Conservation (phyloP, 1,140 invertebrate genomes). For the Caenorhabditis remanei region DNA sequence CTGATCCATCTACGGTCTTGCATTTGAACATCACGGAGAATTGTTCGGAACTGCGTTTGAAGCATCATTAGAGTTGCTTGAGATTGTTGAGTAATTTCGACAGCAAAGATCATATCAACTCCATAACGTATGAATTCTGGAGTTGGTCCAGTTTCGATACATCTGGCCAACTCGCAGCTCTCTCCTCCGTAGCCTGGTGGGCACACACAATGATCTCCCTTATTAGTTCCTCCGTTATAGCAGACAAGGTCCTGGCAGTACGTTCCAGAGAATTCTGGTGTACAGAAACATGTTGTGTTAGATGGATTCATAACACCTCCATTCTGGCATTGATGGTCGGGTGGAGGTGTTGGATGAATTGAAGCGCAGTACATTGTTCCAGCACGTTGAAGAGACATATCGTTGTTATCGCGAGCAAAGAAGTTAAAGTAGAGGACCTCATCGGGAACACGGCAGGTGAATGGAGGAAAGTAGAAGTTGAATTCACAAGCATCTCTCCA, state of each 20-base stretch:
- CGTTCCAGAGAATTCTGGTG: conserved; percentile 60
- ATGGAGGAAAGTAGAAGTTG: conserved; percentile 68
- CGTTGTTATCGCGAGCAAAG: conserved; percentile 64
- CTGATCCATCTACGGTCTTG: conserved; percentile 65
- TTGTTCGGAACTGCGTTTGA: conserved; percentile 27
- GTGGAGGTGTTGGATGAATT: conserved; percentile 61
- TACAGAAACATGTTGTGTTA: conserved; percentile 68
- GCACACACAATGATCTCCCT: conserved; percentile 61
- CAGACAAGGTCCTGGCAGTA: conserved; percentile 66
- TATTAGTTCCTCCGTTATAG: conserved; percentile 67
- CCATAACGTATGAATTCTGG: conserved; percentile 51
- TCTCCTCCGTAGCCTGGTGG: conserved; percentile 58
- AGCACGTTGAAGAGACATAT: conserved; percentile 66
- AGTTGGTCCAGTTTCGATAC: conserved; percentile 42
- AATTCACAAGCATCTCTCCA: conserved; percentile 67
- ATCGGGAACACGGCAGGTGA: conserved; percentile 62
- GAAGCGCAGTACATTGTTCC: conserved; percentile 64
- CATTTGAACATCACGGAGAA: conserved; percentile 63
- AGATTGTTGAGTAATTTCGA: conserved; percentile 65
- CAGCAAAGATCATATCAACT: conserved; percentile 67
- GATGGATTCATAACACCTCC: conserved; percentile 63
- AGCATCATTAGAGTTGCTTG: conserved; percentile 20
- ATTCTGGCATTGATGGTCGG: conserved; percentile 65
- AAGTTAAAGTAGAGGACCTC: conserved; percentile 68
- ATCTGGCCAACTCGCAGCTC: conserved; percentile 60